These are phyloP conservation scores for Pseudorasbora parva DNA, from an alignment of 2,113 vertebrate genomes.

Conservation along the genomic window DNA sequence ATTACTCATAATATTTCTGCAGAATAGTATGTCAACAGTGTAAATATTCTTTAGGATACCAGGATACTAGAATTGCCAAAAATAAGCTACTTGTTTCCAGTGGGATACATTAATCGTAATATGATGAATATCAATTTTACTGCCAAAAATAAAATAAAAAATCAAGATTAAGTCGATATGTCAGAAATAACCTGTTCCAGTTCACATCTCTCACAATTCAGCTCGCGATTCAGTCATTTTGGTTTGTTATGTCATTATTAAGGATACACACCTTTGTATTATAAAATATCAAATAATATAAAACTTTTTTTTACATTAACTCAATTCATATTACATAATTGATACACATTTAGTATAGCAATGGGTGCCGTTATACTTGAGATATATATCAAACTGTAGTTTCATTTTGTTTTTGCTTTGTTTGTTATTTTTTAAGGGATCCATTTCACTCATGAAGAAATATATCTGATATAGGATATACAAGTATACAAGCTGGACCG, in stretches of 20 bases:
- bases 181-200: background rate
- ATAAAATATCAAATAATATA: too few species aligned
- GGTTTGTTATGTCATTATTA: too few species aligned
- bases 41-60: background rate
- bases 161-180: background rate
- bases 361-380: too few species aligned
- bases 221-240: background rate
- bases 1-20: background rate
- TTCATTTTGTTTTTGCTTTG: background rate
- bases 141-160: too few species aligned
- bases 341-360: too few species aligned
- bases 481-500: background rate
- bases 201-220: background rate
- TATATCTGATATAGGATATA: background rate
- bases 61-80: too few species aligned
- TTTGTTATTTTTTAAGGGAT: background rate
- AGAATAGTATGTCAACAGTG: background rate
- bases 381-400: background rate
- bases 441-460: background rate
- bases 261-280: too few species aligned
- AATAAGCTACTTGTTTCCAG: background rate
- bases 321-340: too few species aligned
- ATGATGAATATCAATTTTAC: background rate
- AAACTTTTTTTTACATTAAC: too few species aligned
- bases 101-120: background rate